Evolutionary conservation across 2,797 vertebrate species (phyloP).

Genomic region (Monodelphis domestica): DNA sequence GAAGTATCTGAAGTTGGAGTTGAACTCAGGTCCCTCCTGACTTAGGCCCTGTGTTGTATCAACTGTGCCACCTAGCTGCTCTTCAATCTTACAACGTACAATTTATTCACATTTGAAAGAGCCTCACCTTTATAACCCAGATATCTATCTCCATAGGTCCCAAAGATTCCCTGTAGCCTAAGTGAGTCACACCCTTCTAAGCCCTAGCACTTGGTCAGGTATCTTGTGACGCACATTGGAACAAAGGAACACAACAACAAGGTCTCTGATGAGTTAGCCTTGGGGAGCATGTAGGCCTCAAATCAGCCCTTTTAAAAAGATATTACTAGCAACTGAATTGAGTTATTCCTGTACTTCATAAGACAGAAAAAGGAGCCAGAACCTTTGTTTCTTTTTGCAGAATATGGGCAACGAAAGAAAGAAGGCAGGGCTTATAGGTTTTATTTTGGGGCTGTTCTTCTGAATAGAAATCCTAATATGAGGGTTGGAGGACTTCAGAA

Average conservation of each 20-base stretch:
- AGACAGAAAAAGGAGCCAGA: neutral
- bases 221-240: neutral
- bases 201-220: neutral
- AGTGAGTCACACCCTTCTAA: neutral
- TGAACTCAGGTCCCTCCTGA: too few relatives aligned
- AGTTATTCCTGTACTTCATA: neutral
- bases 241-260: neutral
- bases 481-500: slow-evolving; percentile 16
- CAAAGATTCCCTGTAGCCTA: neutral
- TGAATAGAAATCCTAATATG: slow-evolving; percentile 18
- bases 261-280: neutral
- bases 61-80: too few relatives aligned
- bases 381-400: neutral
- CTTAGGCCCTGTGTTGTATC: too few relatives aligned
- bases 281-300: neutral
- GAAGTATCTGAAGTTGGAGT: too few relatives aligned
- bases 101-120: too few relatives aligned
- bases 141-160: neutral
- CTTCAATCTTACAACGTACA: neutral
- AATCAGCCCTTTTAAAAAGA: neutral
- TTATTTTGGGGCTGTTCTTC: neutral
- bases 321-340: neutral
- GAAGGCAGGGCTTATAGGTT: neutral
- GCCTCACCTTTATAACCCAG: neutral
- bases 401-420: neutral